phyloP scores from a whole-genome alignment of 2,113 vertebrate species.

The Psilopogon haemacephalus region DNA sequence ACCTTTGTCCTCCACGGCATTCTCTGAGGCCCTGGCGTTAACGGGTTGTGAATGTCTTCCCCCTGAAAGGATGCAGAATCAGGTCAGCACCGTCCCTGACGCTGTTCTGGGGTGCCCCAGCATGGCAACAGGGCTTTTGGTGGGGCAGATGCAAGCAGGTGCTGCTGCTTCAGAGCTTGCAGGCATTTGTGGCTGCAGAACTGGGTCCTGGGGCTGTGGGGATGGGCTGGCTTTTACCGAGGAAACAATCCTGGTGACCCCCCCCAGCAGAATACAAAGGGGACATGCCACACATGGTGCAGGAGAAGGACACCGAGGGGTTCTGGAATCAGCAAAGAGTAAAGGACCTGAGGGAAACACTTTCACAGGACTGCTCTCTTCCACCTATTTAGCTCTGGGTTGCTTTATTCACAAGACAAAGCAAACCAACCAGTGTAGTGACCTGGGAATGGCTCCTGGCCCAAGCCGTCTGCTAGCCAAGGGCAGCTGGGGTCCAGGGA shows the following conservation, averaged over 20 bases:
- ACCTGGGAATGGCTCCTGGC: fast-evolving
- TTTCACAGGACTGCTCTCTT: background rate
- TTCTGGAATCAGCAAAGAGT: background rate
- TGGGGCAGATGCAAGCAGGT: fast-evolving
- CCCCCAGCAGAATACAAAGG: background rate
- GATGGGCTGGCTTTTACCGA: background rate
- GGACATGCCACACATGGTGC: fast-evolving
- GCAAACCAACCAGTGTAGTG: fast-evolving
- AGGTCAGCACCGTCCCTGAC: background rate
- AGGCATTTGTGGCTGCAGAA: background rate
- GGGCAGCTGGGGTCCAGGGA: background rate
- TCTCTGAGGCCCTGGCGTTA: conserved; percentile 67
- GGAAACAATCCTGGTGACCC: background rate
- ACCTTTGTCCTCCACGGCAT: conserved; percentile 49
- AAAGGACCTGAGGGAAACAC: background rate
- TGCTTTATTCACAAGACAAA: background rate
- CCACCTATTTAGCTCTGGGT: background rate
- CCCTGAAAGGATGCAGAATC: conserved; percentile 77
- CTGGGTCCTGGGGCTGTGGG: fast-evolving
- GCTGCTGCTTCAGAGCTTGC: background rate
- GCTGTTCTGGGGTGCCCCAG: too few relatives aligned
- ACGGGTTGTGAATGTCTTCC: conserved; percentile 93
- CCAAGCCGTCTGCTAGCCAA: background rate
- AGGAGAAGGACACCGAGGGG: background rate
- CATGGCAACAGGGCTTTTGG: fast-evolving